Evolutionary conservation across 2,797 vertebrate genomes (phyloP).

Genomic region (Acipenser transmontanus): DNA sequence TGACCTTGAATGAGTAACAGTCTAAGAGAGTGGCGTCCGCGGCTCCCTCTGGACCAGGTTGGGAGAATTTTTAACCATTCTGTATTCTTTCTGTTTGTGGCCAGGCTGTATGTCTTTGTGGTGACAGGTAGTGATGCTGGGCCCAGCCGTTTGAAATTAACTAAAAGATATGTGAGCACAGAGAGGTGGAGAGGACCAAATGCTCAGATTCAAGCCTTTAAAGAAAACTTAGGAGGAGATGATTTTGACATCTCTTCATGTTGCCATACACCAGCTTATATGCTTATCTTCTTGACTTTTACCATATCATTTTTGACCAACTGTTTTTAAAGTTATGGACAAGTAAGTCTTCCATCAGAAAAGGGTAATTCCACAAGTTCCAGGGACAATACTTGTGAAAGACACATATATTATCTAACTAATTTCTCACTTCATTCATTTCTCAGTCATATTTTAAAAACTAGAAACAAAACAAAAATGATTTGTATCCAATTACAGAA

Average conservation of each 20-base stretch:
- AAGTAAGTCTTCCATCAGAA: too few species aligned
- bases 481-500: too few species aligned
- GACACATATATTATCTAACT: too few species aligned
- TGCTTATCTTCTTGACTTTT: too few species aligned
- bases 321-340: too few species aligned
- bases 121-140: neutral
- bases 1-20: neutral
- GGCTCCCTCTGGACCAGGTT: neutral
- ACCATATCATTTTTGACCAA: too few species aligned
- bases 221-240: neutral
- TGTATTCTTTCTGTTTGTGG: neutral
- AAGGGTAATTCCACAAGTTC: too few species aligned
- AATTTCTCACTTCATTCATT: too few species aligned
- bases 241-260: neutral
- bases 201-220: neutral
- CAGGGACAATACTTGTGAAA: too few species aligned
- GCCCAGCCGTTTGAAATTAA: neutral
- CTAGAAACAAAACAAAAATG: too few species aligned
- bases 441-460: too few species aligned
- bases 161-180: neutral
- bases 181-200: neutral
- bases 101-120: neutral
- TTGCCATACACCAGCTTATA: neutral
- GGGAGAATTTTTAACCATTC: neutral
- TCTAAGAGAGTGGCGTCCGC: neutral